phyloP scores from a whole-genome alignment of 2,797 vertebrate genomes.

The Alfaro cultratus region DNA sequence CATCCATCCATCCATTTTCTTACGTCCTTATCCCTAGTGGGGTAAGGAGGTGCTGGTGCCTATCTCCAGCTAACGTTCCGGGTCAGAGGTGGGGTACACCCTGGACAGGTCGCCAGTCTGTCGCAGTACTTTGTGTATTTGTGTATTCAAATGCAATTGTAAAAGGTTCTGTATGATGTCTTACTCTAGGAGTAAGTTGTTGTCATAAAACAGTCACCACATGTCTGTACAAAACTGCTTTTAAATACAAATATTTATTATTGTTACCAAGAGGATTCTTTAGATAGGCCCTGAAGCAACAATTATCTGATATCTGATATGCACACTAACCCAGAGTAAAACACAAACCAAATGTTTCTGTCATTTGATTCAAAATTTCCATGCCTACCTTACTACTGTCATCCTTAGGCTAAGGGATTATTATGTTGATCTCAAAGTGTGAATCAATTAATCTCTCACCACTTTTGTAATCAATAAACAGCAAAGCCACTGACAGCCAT shows the following conservation, averaged over 20 bases:
- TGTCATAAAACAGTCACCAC: no score
- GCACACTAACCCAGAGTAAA: conserved; percentile 8
- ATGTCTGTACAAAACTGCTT: neutral
- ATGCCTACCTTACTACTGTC: conserved; percentile 40
- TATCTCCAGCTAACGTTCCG: no score
- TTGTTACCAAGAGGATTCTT: conserved; percentile 5
- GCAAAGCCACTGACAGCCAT: conserved; percentile 70
- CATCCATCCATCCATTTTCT: no score
- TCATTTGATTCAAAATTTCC: conserved; percentile 22
- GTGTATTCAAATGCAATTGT: no score
- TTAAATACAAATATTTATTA: neutral
- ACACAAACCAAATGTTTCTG: conserved; percentile 37
- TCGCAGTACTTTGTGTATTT: no score
- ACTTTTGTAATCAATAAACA: conserved; percentile 81
- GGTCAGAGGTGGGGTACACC: no score
- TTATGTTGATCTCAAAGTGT: conserved; percentile 77
- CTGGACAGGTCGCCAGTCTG: no score
- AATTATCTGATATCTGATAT: conserved; percentile 14
- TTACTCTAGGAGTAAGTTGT: no score
- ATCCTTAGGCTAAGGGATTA: conserved; percentile 75
- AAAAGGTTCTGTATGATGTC: no score
- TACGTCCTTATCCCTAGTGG: no score
- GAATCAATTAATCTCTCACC: conserved; percentile 82
- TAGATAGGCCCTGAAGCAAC: neutral
- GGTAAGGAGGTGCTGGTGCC: no score